These are phyloP conservation scores for Synanceia verrucosa DNA, from an alignment of 2,797 vertebrate genomes.

Conservation along the genomic window DNA sequence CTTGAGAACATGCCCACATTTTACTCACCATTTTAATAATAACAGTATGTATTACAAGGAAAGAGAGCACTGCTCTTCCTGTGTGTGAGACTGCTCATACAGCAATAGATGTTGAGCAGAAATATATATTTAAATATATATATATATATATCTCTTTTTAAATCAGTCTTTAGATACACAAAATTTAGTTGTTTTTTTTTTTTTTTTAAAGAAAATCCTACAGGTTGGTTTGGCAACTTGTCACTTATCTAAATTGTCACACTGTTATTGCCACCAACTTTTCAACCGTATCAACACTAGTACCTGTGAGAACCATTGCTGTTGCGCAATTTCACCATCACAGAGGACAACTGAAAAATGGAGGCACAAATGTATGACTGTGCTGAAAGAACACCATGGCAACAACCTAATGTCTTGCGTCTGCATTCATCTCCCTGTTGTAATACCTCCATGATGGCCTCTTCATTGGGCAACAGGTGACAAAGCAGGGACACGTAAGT, in stretches of 20 bases:
- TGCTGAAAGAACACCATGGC: neutral
- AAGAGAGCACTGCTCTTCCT: neutral
- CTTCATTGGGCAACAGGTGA: conserved; percentile 93
- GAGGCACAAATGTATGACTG: neutral
- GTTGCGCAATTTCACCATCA: neutral
- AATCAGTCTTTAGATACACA: neutral
- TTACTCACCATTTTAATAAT: neutral
- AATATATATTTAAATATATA: no score
- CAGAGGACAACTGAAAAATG: neutral
- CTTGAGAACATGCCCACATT: conserved; percentile 28
- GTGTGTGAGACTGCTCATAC: neutral
- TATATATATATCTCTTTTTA: no score
- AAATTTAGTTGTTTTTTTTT: neutral
- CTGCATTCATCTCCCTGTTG: neutral
- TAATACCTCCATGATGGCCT: conserved; percentile 94
- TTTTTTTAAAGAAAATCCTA: neutral
- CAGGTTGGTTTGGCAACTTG: neutral
- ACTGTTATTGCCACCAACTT: neutral
- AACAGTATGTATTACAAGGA: neutral
- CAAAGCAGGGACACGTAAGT: conserved; percentile 94
- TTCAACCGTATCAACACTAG: neutral
- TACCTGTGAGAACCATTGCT: neutral
- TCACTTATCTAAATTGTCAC: neutral
- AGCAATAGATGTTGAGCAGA: conserved; percentile 6
- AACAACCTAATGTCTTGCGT: neutral